phyloP scores from a whole-genome alignment of 1,140 invertebrate species.

The Microplitis demolitor region DNA sequence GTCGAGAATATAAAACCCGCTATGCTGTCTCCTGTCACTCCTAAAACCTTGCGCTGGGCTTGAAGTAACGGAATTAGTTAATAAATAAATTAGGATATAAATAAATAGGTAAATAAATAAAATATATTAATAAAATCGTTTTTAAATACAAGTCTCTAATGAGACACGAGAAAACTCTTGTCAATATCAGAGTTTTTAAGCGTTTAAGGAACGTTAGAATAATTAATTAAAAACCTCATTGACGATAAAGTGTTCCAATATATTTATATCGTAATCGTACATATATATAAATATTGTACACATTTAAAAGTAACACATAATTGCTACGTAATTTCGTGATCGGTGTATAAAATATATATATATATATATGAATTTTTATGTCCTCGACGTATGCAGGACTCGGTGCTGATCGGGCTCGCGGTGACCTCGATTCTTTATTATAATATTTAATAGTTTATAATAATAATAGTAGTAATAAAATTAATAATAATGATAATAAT shows the following conservation, averaged over 20 bases:
- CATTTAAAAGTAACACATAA: background rate
- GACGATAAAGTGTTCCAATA: slow-evolving; percentile 32
- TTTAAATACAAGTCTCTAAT: background rate
- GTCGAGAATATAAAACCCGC: slow-evolving; percentile 21
- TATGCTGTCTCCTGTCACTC: slow-evolving; percentile 23
- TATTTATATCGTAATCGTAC: background rate
- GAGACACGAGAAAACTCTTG: background rate
- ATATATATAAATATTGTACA: slow-evolving; percentile 23
- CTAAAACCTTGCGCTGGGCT: slow-evolving; percentile 27
- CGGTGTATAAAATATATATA: background rate
- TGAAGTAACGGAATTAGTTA: slow-evolving; percentile 12
- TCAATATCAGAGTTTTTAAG: background rate
- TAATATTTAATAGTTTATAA: no score
- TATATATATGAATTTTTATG: background rate
- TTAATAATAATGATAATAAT: no score
- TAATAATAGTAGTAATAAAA: no score
- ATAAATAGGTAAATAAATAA: background rate
- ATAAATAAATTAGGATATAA: slow-evolving; percentile 18
- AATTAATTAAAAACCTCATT: slow-evolving; percentile 23
- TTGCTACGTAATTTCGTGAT: background rate
- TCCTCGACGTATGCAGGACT: background rate
- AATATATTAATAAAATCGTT: background rate
- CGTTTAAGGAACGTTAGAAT: slow-evolving; percentile 19
- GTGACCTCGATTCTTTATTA: background rate
- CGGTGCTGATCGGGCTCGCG: background rate